Evolutionary conservation across 2,888 invertebrate species (phyloP).

Genomic region (Drosophila kuntzei): DNA sequence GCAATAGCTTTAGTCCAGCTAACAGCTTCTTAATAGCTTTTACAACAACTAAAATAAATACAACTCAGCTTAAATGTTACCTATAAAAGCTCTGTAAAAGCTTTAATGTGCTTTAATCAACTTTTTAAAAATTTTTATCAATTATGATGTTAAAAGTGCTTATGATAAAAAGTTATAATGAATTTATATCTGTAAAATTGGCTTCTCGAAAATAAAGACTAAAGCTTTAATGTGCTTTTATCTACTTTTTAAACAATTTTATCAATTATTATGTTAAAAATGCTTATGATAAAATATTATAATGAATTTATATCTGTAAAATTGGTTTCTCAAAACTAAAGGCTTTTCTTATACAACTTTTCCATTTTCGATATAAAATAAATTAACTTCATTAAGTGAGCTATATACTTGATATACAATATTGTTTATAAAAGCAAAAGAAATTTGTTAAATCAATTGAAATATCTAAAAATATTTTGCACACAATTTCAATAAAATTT

Average conservation of each 20-base stretch:
- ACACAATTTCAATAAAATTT: background rate
- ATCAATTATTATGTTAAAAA: too few relatives aligned
- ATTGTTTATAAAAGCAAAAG: background rate
- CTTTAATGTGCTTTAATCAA: background rate
- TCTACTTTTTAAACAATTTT: too few relatives aligned
- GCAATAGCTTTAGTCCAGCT: background rate
- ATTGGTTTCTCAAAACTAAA: background rate
- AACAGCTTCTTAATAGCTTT: too few relatives aligned
- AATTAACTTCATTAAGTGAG: background rate
- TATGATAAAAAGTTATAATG: too few relatives aligned
- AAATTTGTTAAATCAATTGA: constrained; percentile 5
- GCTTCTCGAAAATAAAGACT: background rate
- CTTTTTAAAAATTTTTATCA: too few relatives aligned
- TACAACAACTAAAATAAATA: too few relatives aligned
- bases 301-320: too few relatives aligned
- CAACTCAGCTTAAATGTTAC: too few relatives aligned
- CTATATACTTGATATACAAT: background rate
- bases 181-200: too few relatives aligned
- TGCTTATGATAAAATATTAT: too few relatives aligned
- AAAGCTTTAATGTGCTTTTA: background rate
- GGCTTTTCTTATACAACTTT: background rate
- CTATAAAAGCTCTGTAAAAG: background rate
- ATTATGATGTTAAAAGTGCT: too few relatives aligned
- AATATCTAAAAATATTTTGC: background rate
- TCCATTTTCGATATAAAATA: background rate